Percentiles rank a stretch among this genome's conserved stretches.
Evolutionary conservation across 2,888 invertebrate genomes (phyloP).

Genomic region (Sesia apiformis): DNA sequence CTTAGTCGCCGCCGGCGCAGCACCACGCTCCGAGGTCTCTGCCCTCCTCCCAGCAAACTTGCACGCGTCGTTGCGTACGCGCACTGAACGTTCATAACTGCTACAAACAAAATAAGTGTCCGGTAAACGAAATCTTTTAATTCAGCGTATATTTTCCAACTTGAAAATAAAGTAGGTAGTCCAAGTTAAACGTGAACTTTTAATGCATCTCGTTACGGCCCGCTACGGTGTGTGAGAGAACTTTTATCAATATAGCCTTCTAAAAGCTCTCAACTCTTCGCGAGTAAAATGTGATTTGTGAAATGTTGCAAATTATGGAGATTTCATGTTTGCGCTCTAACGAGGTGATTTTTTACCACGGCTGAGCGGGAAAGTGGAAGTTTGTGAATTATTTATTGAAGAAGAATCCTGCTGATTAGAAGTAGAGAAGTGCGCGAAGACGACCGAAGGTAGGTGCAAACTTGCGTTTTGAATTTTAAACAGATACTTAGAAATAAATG

Average conservation of each 20-base stretch:
- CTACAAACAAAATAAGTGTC: background rate
- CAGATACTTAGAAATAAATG: conserved; percentile 10
- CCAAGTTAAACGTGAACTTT: conserved; percentile 14
- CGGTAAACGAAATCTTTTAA: background rate
- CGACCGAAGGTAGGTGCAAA: conserved; percentile 40
- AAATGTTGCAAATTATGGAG: conserved; percentile 54
- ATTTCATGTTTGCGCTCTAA: conserved; percentile 38
- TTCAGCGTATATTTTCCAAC: background rate
- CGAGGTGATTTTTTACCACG: conserved; percentile 47
- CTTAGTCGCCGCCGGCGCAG: conserved; percentile 41
- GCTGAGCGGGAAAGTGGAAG: conserved; percentile 35
- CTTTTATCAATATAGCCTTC: conserved; percentile 36
- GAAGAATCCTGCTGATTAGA: conserved; percentile 20
- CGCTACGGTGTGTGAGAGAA: conserved; percentile 24
- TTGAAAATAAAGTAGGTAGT: background rate
- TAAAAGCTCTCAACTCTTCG: conserved; percentile 29
- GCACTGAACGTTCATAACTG: conserved; percentile 11
- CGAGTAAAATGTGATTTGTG: conserved; percentile 46
- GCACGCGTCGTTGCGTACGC: conserved; percentile 37
- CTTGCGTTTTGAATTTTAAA: conserved; percentile 30
- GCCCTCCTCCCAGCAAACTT: conserved; percentile 40
- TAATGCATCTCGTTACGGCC: conserved; percentile 28
- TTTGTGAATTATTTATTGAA: conserved; percentile 30
- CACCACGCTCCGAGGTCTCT: conserved; percentile 54
- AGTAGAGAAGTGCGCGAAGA: conserved; percentile 6